Evolutionary conservation across 2,113 vertebrate species (phyloP), one percentile per base, ranked within the genome.

Genomic region (Xenopus borealis): DNA sequence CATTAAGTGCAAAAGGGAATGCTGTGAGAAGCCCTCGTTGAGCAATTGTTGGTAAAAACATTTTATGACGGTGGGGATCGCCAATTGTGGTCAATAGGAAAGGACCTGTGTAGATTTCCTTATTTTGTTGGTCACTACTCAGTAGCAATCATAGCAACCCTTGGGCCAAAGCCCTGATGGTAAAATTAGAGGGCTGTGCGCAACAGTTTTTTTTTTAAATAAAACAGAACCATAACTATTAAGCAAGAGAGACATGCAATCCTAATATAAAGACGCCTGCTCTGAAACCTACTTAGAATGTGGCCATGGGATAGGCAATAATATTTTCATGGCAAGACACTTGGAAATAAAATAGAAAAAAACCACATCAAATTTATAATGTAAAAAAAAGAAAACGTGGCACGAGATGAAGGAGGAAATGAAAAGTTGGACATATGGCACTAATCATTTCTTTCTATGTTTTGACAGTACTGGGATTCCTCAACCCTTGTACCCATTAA

Each of bases 401-500:
- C 3, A 7, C 53, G 10, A 23, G 18, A 61, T 20, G 18, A 61
- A 55, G 20, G 58, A 61, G 19, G 55, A 19, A 19, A 58, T 18
- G 17, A 19, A 23, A 61, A 61, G 18, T 7, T 61, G 19, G 58
- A 61, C 20, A 27, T 61, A 27, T 23, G 18, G 20, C 19, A 61
- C 1, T 61, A 61, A 61, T 27, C 58, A 23, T 61, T 20, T 61
- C 20, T 61, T 61, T 61, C 20, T 61, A 9, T 23, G 14, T 61
- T 61, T 23, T 23, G 13, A 61, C 11, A 27, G 58, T 65, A 44
- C 40, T n/a, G 30, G 14, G 63, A 45, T 65, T 10, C 16, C 10
- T 40, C 40, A 45, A 16, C 63, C 33, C 30, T 44, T 65, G 20
- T 55, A 69, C 66, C 66, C 66, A 69, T 30, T 33, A 16, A 69